phyloP scores from a whole-genome alignment of 2,797 vertebrate genomes.

The Coregonus sp. region DNA sequence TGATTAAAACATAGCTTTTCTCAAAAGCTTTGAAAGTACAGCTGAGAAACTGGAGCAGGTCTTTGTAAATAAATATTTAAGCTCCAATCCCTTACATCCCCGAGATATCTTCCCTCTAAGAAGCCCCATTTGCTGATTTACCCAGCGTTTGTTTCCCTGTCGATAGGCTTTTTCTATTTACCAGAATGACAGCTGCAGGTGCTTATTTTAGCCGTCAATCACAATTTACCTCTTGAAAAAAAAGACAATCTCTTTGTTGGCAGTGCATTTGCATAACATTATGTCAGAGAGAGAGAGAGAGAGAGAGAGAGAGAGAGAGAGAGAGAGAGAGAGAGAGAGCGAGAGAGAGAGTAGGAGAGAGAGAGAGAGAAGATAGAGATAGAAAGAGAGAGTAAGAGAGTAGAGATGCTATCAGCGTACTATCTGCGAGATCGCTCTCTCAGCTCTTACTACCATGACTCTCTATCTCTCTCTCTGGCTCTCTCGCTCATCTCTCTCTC shows the following conservation, averaged over 20 bases:
- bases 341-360: no score
- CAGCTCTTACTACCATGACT: no score
- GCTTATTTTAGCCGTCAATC: conserved; percentile 71
- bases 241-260: conserved; percentile 62
- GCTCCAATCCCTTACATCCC: conserved; percentile 14
- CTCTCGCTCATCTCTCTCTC: no score
- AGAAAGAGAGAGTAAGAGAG: conserved; percentile 51
- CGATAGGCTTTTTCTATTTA: conserved; percentile 35
- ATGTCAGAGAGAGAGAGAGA: conserved; percentile 61
- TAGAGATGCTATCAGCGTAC: no score
- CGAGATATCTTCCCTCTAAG: not conserved
- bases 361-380: conserved; percentile 56
- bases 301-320: not conserved
- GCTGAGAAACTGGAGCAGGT: conserved; percentile 23
- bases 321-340: no score
- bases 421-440: no score
- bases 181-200: conserved; percentile 51
- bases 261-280: conserved; percentile 49
- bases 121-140: conserved; percentile 16
- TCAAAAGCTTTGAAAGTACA: conserved; percentile 6
- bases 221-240: conserved; percentile 63
- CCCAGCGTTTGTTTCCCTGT: conserved; percentile 19
- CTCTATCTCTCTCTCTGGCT: no score
- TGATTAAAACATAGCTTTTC: conserved; percentile 21
- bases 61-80: conserved; percentile 36